Conservation (phyloP, 2,888 invertebrate species). For the Lepas anatifera region DNA sequence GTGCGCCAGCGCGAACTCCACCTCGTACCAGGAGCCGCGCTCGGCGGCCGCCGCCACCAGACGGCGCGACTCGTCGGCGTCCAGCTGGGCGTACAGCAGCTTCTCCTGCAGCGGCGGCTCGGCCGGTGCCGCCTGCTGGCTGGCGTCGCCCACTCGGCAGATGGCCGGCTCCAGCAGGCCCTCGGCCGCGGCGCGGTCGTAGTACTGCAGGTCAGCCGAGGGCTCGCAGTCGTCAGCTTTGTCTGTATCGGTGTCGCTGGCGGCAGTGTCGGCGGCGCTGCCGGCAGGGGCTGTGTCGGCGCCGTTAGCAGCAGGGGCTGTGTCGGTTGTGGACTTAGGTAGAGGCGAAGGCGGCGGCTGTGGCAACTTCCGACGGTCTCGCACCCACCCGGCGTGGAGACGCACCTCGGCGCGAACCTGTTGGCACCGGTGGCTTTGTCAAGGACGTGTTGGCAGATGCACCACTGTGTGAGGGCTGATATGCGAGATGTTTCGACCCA, state of each 20-base stretch:
- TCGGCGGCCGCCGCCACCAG: background rate
- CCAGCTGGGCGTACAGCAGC: background rate
- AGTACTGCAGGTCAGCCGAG: background rate
- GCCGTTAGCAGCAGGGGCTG: no score
- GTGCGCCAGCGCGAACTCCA: slow-evolving; percentile 2
- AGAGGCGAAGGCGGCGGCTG: no score
- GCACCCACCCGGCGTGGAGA: background rate
- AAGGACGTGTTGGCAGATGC: no score
- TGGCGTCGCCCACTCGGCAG: background rate
- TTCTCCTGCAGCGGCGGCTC: background rate
- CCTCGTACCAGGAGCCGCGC: background rate
- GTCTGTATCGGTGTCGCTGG: no score
- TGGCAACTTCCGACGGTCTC: background rate
- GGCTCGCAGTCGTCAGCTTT: background rate
- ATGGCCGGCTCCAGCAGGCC: background rate
- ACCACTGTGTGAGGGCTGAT: no score
- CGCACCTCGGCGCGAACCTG: background rate
- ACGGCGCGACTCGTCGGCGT: background rate
- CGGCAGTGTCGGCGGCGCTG: background rate
- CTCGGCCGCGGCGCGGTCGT: background rate
- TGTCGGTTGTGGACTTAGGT: no score
- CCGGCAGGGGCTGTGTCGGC: background rate
- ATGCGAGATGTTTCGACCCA: no score
- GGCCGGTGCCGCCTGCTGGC: background rate
- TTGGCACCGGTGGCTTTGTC: no score